Evolutionary conservation across 2,888 invertebrate genomes (phyloP), one percentile per base, ranked within the genome.

Genomic region (Agrochola circellaris): DNA sequence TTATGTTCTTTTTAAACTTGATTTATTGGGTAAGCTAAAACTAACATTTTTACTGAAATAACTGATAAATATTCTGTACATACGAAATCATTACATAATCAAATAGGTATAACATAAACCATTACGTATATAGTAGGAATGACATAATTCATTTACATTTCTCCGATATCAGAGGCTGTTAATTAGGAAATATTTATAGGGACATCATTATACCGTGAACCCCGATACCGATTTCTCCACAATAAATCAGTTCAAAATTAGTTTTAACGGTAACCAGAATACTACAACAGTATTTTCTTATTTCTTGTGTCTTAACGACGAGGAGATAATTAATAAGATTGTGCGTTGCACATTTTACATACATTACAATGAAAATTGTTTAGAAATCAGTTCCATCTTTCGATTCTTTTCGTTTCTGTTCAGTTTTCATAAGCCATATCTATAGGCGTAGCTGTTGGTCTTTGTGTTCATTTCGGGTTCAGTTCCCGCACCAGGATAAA

Each of bases 1-100:
- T 69, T 71, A 74, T 62, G 30, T 64, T n/a, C 23, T 23, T 65
- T 67, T 72, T 54, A 60, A 61, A 65, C 13, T 71, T 60, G 51
- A 54, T 75, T 69, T 74, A 64, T 72, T 68, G 20, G 15, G 1
- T 48, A 68, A 48, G 62, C 48, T 42, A 62, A 67, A 79, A 38
- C 45, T 62, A 58, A 42, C 20, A 38, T 34, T 38, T 64, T 54
- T 17, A 61, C 38, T 42, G 0, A 68, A 71, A 83, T 62, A 72
- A 71, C 15, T 51, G 15, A 72, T 26, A 30, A 71, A 56, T 51
- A 61, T 60, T 73, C 7, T 56, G 15, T 30, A 56, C n/a, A 68
- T 17, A 66, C 9, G 17, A n/a, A 56, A 62, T 62, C n/a, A 58
- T 38, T 56, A 68, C 56, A 58, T 23, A 51, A 68, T 26, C 8